These are phyloP conservation scores for Pangasius macronema DNA, from an alignment of 2,797 vertebrate genomes.

Conservation along the genomic window DNA sequence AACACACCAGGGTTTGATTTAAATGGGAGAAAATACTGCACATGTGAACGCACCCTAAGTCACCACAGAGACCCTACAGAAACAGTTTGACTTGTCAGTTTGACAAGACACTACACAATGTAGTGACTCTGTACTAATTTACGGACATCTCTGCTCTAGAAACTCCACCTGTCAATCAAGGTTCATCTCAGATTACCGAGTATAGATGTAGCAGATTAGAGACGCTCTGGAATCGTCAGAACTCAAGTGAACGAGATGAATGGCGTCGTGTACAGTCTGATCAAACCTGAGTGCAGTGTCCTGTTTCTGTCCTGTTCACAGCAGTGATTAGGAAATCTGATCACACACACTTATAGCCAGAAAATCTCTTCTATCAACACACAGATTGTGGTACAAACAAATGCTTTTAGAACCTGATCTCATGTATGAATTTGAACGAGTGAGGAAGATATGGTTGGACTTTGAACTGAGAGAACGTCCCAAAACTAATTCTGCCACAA, in stretches of 20 bases:
- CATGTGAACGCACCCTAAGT: neutral
- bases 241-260: conserved; percentile 65
- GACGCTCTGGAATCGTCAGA: conserved; percentile 38
- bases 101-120: conserved; percentile 43
- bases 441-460: neutral
- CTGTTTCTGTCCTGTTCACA: conserved; percentile 67
- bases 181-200: conserved; percentile 61
- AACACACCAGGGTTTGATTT: neutral
- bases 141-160: conserved; percentile 5
- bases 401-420: neutral
- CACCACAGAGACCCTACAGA: neutral
- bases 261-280: conserved; percentile 68
- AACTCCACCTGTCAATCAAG: conserved; percentile 54
- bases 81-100: neutral
- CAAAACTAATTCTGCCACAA: neutral
- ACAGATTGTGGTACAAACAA: neutral
- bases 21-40: neutral
- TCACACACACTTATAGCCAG: conserved; percentile 11
- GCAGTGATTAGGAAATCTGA: conserved; percentile 44
- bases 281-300: conserved; percentile 69
- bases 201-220: conserved; percentile 47
- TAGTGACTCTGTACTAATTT: conserved; percentile 9
- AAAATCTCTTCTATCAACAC: conserved; percentile 36
- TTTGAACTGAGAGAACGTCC: neutral
- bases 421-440: neutral